Base-by-base conservation (phyloP, 64 coral and sea anemone genomes). In the Cladopsammia gracilis region DNA sequence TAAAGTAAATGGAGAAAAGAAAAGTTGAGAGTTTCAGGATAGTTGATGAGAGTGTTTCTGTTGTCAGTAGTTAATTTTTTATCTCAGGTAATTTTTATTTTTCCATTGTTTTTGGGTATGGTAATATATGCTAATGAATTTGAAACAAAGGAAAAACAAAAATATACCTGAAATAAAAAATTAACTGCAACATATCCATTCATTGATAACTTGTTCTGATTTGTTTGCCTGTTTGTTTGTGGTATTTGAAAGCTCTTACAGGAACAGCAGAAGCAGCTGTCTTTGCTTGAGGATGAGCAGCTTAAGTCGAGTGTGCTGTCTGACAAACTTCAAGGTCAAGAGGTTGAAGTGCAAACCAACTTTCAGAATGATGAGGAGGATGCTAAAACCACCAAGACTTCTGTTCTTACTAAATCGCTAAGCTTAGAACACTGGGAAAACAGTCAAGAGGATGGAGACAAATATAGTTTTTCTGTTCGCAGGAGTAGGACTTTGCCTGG, bases 291-390 rank as follows among this genome's bases (percentile, higher is more conserved):
- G 34, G 80, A 68, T 5, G 80, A 84, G 62, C 80, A 84, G 45
- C 49, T 67, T 4, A 84, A 66, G 8, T 67, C 80, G 68, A 49
- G 42, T 67, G 0, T 22, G n/a, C 19, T 51, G n/a, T 46, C 18
- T 67, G 80, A 84, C 8, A 84, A 84, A 68, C 80, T 45, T 50
- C 80, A 64, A 82, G 58, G 57, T 43, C 78, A 66, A 49, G 80
- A 84, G 16, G 46, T 4, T 84, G 80, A 84, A 67, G 20, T 49
- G 43, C 62, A 67, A 48, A 68, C 62, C 45, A 47, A 24, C 19
- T 66, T 43, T 25, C 42, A 18, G 24, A 47, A 67, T 66, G 80
- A 84, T 1, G 62, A 84, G 43, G 80, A 84, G n/a, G 61, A 49
- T 66, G 19, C 77, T 61, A 79, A 58, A 16, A 15, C 43, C 58